Base-by-base conservation (phyloP, 2,888 invertebrate species). In the Hyalella azteca region DNA sequence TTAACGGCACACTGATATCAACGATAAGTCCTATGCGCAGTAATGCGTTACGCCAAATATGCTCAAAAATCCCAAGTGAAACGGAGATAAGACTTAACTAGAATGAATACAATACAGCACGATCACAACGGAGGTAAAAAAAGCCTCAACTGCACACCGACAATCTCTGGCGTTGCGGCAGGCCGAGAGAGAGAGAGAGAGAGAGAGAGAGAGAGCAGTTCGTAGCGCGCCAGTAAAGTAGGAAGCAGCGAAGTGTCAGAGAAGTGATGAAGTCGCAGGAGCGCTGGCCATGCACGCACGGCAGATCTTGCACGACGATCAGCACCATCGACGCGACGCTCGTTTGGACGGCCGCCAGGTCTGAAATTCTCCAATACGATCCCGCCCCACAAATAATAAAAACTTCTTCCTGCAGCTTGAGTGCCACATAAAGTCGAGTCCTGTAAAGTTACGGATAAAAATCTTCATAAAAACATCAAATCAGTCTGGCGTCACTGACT, bases 391-490 rank as follows among this genome's bases (percentile, higher is more conserved):
- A 9, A 29, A 5, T 9, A 22, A 9, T 54, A 0, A 4, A 54
- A 54, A 29, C 29, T 54, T 54, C 29, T n/a, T n/a, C n/a, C n/a
- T n/a, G n/a, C 26, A 54, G 29, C 54, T 54, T 54, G 1, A 54
- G 54, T 29, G 54, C 26, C 54, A 54, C n/a, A 54, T 54, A 54
- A 54, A 26, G 26, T 54, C 22, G 54, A 54, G 54, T 3, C 54
- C 5, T 54, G 22, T 54, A 22, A 22, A 54, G 54, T 26, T 54
- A n/a, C n/a, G n/a, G n/a, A n/a, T 29, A 54, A 26, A 54, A 54
- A 54, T 26, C 26, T 54, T 54, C 54, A 22, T 54, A 54, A 54
- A 29, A 54, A 54, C 54, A 54, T 54, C 54, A 54, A 54, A 54
- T 26, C 54, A n/a, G n/a, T n/a, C n/a, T n/a, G n/a, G n/a, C n/a